Conservation (phyloP, 2,888 invertebrate genomes). For the Eupithecia pulchellata region DNA sequence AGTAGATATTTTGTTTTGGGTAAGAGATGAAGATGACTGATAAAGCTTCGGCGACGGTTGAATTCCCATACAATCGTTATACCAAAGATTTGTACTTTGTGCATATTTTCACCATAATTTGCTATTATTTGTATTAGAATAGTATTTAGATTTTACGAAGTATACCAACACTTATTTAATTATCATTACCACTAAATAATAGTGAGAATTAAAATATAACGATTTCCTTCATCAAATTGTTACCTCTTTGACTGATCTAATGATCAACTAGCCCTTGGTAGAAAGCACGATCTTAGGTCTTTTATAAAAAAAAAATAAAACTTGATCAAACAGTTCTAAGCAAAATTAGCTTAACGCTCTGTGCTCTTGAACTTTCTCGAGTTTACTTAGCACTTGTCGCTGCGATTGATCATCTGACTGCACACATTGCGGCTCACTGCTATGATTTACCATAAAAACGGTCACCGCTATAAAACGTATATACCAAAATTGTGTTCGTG, state of each 20-base stretch:
- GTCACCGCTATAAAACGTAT: background rate
- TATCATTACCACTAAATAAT: background rate
- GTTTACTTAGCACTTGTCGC: conserved; percentile 14
- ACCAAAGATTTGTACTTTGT: too few species aligned
- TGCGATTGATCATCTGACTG: conserved; percentile 33
- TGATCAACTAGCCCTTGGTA: background rate
- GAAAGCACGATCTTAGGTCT: too few species aligned
- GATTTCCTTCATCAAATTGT: background rate
- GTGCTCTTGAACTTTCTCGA: conserved; percentile 13
- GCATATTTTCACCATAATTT: too few species aligned
- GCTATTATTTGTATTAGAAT: too few species aligned
- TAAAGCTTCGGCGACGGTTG: too few species aligned
- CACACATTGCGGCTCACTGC: conserved; percentile 32
- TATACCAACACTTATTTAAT: too few species aligned
- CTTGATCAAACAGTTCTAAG: background rate
- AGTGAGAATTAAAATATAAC: background rate
- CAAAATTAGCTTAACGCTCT: conserved; percentile 1
- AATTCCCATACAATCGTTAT: too few species aligned
- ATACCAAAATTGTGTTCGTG: too few species aligned
- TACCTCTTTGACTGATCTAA: background rate
- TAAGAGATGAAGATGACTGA: too few species aligned
- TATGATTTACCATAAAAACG: background rate
- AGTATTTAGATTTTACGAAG: too few species aligned
- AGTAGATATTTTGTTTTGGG: too few species aligned
- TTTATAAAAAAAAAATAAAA: too few species aligned